Conservation (phyloP, 2,888 invertebrate species). For the Microdon myrmicae region DNA sequence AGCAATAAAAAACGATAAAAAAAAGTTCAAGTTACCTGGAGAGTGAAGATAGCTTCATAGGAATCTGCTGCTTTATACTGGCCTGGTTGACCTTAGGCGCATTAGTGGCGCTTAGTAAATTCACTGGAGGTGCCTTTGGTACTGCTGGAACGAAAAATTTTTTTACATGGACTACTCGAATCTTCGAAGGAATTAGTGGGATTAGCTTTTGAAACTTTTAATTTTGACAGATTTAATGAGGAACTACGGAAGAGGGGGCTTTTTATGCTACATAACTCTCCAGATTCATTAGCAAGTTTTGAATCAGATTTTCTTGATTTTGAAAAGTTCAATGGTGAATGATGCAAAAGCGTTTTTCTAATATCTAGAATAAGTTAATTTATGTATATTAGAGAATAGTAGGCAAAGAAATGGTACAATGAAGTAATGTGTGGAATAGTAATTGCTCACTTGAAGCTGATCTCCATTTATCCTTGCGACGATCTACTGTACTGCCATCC, state of each 20-base stretch:
- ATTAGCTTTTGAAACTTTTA: conserved; percentile 30
- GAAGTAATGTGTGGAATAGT: not conserved
- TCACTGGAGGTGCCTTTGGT: conserved; percentile 73
- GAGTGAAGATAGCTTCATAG: conserved; percentile 83
- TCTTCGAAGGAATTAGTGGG: conserved; percentile 15
- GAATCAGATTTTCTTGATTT: too few relatives aligned
- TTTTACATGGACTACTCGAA: conserved; percentile 36
- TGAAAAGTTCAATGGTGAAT: conserved; percentile 46
- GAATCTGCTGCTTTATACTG: conserved; percentile 85
- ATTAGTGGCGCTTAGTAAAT: conserved; percentile 82
- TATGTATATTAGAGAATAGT: not conserved
- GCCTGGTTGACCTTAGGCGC: conserved; percentile 77
- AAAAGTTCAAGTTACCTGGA: conserved; percentile 55
- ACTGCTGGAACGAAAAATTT: conserved; percentile 57
- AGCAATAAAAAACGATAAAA: conserved; percentile 33
- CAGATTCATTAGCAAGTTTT: too few relatives aligned
- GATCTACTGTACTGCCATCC: conserved; percentile 59
- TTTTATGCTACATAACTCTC: too few relatives aligned
- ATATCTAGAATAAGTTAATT: conserved; percentile 25
- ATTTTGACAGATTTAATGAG: conserved; percentile 1
- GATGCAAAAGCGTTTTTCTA: conserved; percentile 50
- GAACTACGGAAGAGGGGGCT: too few relatives aligned
- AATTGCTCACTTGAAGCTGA: conserved; percentile 61
- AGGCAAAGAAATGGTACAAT: not conserved
- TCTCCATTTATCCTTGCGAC: conserved; percentile 67